Base-by-base conservation (phyloP, 2,113 vertebrate species). In the Callospermophilus lateralis region DNA sequence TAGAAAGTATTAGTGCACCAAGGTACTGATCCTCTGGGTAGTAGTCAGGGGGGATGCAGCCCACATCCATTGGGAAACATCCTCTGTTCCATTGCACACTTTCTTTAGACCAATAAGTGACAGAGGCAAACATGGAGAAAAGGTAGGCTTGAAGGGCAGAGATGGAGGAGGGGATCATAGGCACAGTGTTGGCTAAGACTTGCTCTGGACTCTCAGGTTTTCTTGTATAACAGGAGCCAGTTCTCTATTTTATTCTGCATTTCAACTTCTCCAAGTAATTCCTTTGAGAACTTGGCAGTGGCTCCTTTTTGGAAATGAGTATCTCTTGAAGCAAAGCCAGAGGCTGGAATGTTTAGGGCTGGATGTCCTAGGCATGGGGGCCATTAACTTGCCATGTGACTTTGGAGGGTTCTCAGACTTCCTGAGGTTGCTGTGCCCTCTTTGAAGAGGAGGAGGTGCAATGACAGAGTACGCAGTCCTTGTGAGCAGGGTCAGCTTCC, bases 81-180 rank as follows among this genome's bases (percentile, higher is more conserved):
- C 51, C 53, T 86, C 45, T 79, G 15, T 63, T 72, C 53, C 42
- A 61, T 22, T 19, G 76, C 37, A 22, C 1, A 3, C 37, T 34
- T 89, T 88, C 86, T 84, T 81, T 90, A 74, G 74, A 91, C 30
- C 55, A 83, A 80, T 26, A 8, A 55, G 84, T 24, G 58, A 39
- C 0, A 20, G 93, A 85, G 67, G 45, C 6, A 6, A 39, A 65
- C 34, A 55, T 72, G 61, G 90, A 79, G 55, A 67, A 20, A 30
- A 45, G 26, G 30, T 28, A 30, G n/a, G 68, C 58, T 5, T 34
- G 26, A 61, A 34, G 78, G 34, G 6, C 37, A n/a, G 70, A 90
- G 37, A n/a, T 30, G 34, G 68, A 68, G 95, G 8, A 4, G 8
- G 3, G 30, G 19, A 2, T 11, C 28, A 63, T 63, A 63, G 51